These are phyloP conservation scores for Colostygia pectinataria DNA, from an alignment of 2,888 invertebrate genomes.

Conservation along the genomic window DNA sequence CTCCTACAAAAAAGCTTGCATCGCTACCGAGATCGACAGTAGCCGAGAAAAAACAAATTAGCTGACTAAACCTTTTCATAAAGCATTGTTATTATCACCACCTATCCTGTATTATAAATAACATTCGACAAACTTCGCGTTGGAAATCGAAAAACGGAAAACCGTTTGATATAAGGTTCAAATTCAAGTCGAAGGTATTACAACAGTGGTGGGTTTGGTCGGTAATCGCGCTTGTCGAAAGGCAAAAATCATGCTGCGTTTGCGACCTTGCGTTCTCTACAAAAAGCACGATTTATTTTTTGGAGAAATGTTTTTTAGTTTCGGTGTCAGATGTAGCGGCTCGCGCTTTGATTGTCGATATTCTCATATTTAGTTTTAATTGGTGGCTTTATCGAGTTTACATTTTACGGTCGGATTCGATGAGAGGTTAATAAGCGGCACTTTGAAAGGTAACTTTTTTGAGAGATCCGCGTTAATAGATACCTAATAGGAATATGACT, in stretches of 20 bases:
- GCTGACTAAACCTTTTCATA: constrained; percentile 82
- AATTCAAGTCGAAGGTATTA: constrained; percentile 38
- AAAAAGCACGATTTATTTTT: constrained; percentile 78
- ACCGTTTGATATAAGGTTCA: constrained; percentile 54
- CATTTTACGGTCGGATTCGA: constrained; percentile 82
- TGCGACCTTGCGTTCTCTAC: constrained; percentile 72
- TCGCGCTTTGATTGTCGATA: constrained; percentile 79
- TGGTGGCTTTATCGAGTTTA: constrained; percentile 84
- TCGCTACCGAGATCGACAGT: constrained; percentile 82
- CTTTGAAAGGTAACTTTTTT: constrained; percentile 80
- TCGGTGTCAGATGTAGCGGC: constrained; percentile 82
- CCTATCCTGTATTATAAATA: constrained; percentile 67
- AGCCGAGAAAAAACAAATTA: constrained; percentile 83
- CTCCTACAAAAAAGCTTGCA: constrained; percentile 77
- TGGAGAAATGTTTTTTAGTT: constrained; percentile 73
- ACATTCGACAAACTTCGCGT: constrained; percentile 51
- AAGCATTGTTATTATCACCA: constrained; percentile 81
- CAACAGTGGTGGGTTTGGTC: constrained; percentile 36
- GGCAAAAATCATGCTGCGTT: constrained; percentile 79
- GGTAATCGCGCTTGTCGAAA: constrained; percentile 67
- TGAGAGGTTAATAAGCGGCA: constrained; percentile 83
- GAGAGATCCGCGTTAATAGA: constrained; percentile 73
- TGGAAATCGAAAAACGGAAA: constrained; percentile 48
- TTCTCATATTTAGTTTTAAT: constrained; percentile 84
- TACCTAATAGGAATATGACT: constrained; percentile 67